phyloP scores from a whole-genome alignment of 2,888 invertebrate species.

The Trachelus troglodyta region DNA sequence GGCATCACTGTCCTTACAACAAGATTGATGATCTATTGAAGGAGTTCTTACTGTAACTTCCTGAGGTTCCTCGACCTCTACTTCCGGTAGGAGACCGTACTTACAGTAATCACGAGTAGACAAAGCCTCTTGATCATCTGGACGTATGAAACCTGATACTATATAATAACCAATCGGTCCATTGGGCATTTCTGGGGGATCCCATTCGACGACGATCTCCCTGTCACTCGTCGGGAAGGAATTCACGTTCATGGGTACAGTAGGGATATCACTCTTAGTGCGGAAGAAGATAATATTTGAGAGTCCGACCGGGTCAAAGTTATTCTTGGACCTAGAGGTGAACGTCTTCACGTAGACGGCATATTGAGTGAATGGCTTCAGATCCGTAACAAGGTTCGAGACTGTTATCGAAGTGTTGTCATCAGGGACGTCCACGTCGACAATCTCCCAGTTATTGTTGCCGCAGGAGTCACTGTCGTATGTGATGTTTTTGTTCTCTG shows the following conservation, averaged over 20 bases:
- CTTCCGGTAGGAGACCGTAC: constrained; percentile 37
- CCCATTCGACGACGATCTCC: constrained; percentile 71
- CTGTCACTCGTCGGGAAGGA: constrained; percentile 60
- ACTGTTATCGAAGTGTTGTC: constrained; percentile 24
- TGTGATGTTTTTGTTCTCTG: constrained; percentile 68
- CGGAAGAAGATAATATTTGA: constrained; percentile 53
- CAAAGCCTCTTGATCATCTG: constrained; percentile 47
- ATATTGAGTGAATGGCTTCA: constrained; percentile 78
- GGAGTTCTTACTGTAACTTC: constrained; percentile 37
- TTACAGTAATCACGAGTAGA: constrained; percentile 66
- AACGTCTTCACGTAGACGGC: constrained; percentile 79
- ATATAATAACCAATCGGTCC: constrained; percentile 72
- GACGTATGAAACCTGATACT: constrained; percentile 51
- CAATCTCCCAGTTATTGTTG: constrained; percentile 60
- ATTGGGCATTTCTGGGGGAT: constrained; percentile 71
- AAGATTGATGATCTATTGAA: constrained; percentile 20
- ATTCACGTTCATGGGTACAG: constrained; percentile 50
- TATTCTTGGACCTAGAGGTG: constrained; percentile 56
- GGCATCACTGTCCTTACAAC: constrained; percentile 35
- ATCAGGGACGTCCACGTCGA: constrained; percentile 52
- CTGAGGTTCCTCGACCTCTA: constrained; percentile 25
- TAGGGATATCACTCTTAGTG: constrained; percentile 57
- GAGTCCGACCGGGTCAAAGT: constrained; percentile 43
- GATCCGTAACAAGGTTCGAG: constrained; percentile 58
- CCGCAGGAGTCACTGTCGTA: constrained; percentile 72